Evolutionary conservation across 2,888 invertebrate species (phyloP).

Genomic region (Dinocampus coccinellae): DNA sequence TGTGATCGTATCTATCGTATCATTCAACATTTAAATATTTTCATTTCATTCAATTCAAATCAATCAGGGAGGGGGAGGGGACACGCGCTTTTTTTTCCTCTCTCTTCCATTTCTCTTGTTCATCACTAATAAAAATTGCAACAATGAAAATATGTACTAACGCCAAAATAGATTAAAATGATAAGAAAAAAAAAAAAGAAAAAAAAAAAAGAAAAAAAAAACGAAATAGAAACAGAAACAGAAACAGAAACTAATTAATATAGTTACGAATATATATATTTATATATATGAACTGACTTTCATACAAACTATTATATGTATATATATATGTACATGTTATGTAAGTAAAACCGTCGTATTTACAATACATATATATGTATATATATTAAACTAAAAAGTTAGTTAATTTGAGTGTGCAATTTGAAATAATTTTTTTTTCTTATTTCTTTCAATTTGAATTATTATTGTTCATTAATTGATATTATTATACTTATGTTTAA

Average conservation of each 20-base stretch:
- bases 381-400: not conserved
- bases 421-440: no score
- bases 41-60: not conserved
- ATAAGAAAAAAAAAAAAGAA: no score
- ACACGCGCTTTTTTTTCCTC: no score
- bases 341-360: conserved; percentile 44
- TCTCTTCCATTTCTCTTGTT: not conserved
- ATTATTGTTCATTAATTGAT: not conserved
- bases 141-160: not conserved
- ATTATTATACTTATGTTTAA: conserved; percentile 23
- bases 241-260: not conserved
- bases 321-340: conserved; percentile 6
- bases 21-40: not conserved
- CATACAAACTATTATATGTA: conserved; percentile 5
- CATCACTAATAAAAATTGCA: not conserved
- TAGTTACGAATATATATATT: not conserved
- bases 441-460: not conserved
- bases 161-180: not conserved
- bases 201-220: not conserved
- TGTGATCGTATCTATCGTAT: no score
- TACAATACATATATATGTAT: conserved; percentile 34
- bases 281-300: conserved; percentile 3
- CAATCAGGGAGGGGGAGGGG: no score
- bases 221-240: no score
- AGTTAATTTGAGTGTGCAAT: no score